Evolutionary conservation across 1,140 invertebrate genomes (phyloP).

Genomic region (Trichogramma pretiosum): DNA sequence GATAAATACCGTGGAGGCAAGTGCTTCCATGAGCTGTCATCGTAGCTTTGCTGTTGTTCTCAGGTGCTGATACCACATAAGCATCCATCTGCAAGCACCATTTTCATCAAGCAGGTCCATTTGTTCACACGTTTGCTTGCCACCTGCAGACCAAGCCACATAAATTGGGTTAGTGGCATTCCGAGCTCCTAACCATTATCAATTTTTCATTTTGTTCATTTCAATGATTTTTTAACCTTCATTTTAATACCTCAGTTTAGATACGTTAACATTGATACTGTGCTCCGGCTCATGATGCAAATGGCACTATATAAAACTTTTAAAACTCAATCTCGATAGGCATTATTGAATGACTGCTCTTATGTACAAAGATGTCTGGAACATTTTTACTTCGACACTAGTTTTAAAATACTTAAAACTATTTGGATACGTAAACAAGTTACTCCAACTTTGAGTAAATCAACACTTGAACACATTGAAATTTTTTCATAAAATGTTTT

Average conservation of each 20-base stretch:
- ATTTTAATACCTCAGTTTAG: conserved; percentile 18
- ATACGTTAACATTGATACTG: conserved; percentile 18
- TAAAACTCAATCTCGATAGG: conserved; percentile 17
- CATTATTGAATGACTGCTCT: conserved; percentile 11
- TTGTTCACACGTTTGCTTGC: conserved; percentile 40
- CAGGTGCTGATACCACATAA: conserved; percentile 14
- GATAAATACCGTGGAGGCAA: conserved; percentile 49
- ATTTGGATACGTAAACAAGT: conserved; percentile 6
- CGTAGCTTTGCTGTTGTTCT: conserved; percentile 13
- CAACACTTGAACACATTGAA: conserved; percentile 8
- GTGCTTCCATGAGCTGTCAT: conserved; percentile 24
- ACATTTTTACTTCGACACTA: conserved; percentile 12
- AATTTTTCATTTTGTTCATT: conserved; percentile 16
- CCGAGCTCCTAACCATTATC: conserved; percentile 21
- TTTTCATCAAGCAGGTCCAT: conserved; percentile 18
- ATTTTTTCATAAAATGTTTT: conserved; percentile 10
- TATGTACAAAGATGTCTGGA: conserved; percentile 11
- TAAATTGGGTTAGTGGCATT: conserved; percentile 48
- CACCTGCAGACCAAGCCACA: conserved; percentile 49
- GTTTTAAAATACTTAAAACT: conserved; percentile 10
- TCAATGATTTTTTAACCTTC: conserved; percentile 15
- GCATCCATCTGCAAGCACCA: conserved; percentile 16
- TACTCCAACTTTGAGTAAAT: conserved; percentile 7
- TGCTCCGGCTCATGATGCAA: conserved; percentile 17
- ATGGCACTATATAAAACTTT: conserved; percentile 15